A percentile compares a stretch with the other conserved stretches of the same genome.
phyloP scores from a whole-genome alignment of 2,888 invertebrate species.

The Cordilura impudica region DNA sequence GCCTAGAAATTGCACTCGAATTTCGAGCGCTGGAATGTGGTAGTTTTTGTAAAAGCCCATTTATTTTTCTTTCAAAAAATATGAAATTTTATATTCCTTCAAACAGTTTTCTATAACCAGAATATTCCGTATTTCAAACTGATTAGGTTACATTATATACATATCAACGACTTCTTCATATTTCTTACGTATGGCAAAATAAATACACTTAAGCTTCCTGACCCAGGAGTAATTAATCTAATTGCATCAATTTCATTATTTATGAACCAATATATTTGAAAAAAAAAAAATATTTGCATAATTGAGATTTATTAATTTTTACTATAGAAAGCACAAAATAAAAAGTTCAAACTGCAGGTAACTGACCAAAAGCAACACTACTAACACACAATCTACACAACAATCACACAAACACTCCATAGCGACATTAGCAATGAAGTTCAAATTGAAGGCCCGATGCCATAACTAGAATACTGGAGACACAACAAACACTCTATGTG shows the following conservation, averaged over 20 bases:
- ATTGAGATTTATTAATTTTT: conserved; percentile 47
- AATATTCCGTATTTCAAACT: too few species aligned
- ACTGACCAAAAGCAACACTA: conserved; percentile 37
- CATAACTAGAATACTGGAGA: conserved; percentile 49
- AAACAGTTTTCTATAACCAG: too few species aligned
- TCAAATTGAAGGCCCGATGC: conserved; percentile 53
- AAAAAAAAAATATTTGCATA: conserved; percentile 35
- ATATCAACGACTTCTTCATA: too few species aligned
- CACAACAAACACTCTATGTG: conserved; percentile 11
- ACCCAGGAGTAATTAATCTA: conserved; percentile 24
- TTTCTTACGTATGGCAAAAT: neutral
- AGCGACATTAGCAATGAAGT: conserved; percentile 42
- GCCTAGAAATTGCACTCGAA: too few species aligned
- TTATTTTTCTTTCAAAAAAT: too few species aligned
- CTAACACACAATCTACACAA: conserved; percentile 46
- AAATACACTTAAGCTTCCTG: neutral
- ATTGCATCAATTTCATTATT: conserved; percentile 17
- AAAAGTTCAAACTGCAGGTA: conserved; percentile 49
- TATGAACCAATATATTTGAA: conserved; percentile 32
- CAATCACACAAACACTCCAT: conserved; percentile 4
- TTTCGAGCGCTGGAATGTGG: too few species aligned
- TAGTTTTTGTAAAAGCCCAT: too few species aligned
- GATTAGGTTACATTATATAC: too few species aligned
- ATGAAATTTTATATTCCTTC: too few species aligned
- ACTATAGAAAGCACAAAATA: neutral